phyloP scores from a whole-genome alignment of 2,113 vertebrate species.

The Lasiurus cinereus region DNA sequence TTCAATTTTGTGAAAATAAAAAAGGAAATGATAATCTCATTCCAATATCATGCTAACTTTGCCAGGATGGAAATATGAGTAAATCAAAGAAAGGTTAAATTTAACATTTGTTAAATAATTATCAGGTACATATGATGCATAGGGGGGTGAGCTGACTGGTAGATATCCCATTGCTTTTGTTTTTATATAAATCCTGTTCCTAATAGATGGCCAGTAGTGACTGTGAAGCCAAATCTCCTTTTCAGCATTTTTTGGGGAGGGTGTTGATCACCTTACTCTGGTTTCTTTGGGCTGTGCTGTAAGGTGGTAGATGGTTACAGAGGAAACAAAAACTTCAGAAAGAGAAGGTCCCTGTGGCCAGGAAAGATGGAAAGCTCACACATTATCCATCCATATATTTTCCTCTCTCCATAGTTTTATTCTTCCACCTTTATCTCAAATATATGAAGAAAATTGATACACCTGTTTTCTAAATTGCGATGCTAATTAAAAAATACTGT shows the following conservation, averaged over 20 bases:
- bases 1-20: neutral
- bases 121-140: neutral
- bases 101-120: neutral
- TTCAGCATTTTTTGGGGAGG: neutral
- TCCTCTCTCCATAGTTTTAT: neutral
- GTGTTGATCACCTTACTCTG: neutral
- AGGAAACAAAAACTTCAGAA: neutral
- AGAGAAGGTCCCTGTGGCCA: neutral
- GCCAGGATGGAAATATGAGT: neutral
- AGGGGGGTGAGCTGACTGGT: neutral
- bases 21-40: neutral
- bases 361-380: neutral
- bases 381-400: neutral
- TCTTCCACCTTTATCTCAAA: neutral
- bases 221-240: neutral
- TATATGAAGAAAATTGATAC: neutral
- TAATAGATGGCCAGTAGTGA: neutral
- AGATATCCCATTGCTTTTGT: neutral
- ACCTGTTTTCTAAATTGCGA: neutral
- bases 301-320: neutral
- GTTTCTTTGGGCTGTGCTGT: neutral
- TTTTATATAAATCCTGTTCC: neutral
- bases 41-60: slow-evolving; percentile 29
- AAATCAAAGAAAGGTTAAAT: slow-evolving; percentile 48
- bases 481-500: slow-evolving; percentile 5